Base-by-base conservation (phyloP, 1,140 invertebrate species). In the Drosophila repletoides region DNA sequence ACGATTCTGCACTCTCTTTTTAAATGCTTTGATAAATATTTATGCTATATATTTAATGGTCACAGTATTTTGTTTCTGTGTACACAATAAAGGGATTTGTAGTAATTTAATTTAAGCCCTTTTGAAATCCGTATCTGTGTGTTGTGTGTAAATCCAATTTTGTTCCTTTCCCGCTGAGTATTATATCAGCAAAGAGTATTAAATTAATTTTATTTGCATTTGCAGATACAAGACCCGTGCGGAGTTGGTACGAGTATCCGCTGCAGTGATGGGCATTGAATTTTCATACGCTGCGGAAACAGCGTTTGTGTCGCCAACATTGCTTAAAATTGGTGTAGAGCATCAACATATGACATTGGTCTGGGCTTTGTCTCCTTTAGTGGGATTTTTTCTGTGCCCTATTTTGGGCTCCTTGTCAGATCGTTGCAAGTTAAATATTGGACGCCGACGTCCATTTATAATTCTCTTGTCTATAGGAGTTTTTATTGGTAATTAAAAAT, bases 241-340 rank as follows among this genome's bases (percentile, higher is more conserved):
- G 4, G 97, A 99, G 88, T 89, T 99, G 31, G 93, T 98, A 26
- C 92, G 96, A 1, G 93, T 99, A 40, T 98, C 97, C 6, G 95
- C 97, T 0, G 97, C 97, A 0, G 97, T 99, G 0, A 98, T 98
- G 95, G 98, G 98, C 0, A 98, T 99, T 36, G 98, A 99, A 90
- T 98, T 99, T 90, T 98, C 97, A 0, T 99, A 99, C 83, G 97
- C 98, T 0, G 98, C 97, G 0, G 98, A 99, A 91, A 90, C 98
- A 0, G 97, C 98, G 0, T 99, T 99, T 91, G 97, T 99, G 0
- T 98, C 97, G 1, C 98, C 98, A 0, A 98, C 97, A 0, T 91
- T 99, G 5, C 92, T 99, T 0, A 96, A 98, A 91, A 97, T 98
- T 52, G 97, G 98, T 6, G 95, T 98, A 0, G 94, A 95, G 52